Conservation (phyloP, 30 jellyfish, hydroid and myxozoan species). For the Rhopilema esculentum region DNA sequence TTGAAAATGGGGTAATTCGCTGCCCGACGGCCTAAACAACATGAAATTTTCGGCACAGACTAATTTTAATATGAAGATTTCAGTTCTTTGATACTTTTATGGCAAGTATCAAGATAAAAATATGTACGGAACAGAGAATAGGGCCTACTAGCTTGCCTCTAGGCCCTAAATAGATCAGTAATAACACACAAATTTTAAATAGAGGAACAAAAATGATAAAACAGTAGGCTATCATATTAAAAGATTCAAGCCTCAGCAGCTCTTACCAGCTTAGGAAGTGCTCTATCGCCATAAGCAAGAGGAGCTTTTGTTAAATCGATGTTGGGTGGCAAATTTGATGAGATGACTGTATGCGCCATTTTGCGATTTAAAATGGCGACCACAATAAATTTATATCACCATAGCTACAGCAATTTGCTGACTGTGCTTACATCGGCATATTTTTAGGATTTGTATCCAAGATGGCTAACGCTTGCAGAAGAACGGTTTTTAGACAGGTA, state of each 20-base stretch:
- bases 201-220: too few species aligned
- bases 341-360: conserved; percentile 95
- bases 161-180: too few species aligned
- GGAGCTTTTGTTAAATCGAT: conserved; percentile 95
- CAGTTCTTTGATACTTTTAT: too few species aligned
- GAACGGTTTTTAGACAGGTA: neutral
- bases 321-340: conserved; percentile 93
- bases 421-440: neutral
- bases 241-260: neutral
- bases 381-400: neutral
- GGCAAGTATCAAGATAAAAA: too few species aligned
- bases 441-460: neutral
- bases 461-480: neutral
- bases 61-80: too few species aligned
- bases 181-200: too few species aligned
- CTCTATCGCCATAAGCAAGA: conserved; percentile 96
- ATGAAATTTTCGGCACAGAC: too few species aligned
- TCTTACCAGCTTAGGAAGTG: conserved; percentile 93
- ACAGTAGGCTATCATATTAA: too few species aligned
- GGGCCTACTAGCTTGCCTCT: too few species aligned
- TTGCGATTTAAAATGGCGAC: conserved; percentile 1
- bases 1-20: too few species aligned
- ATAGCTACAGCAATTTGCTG: neutral
- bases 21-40: too few species aligned
- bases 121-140: too few species aligned